Conservation (phyloP, 2,888 invertebrate species). For the Limulus polyphemus region DNA sequence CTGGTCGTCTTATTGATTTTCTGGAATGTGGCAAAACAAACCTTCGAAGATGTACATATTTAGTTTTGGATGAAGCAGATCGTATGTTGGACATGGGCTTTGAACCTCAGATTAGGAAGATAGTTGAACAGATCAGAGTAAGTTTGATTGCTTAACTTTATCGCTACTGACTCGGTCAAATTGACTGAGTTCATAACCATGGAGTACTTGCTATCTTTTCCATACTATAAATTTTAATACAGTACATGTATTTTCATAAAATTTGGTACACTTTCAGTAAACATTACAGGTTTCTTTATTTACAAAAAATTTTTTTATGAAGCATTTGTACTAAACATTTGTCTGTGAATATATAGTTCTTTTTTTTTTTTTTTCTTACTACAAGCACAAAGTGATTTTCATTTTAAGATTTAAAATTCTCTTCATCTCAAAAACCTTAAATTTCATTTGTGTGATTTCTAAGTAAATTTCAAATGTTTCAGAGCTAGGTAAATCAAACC, state of each 20-base stretch:
- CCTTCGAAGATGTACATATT: conserved; percentile 71
- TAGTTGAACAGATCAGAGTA: conserved; percentile 77
- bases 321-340: neutral
- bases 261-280: neutral
- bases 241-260: neutral
- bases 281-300: neutral
- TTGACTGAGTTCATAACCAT: neutral
- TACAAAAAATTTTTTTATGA: neutral
- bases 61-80: conserved; percentile 91
- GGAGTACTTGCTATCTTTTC: neutral
- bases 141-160: conserved; percentile 23
- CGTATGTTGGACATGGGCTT: conserved; percentile 98
- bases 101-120: conserved; percentile 90
- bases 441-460: no score
- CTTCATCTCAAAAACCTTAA: no score
- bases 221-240: neutral
- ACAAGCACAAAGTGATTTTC: no score
- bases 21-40: conserved; percentile 77
- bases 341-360: neutral
- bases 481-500: no score
- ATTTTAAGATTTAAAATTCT: no score
- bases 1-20: conserved; percentile 85
- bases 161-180: neutral
- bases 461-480: no score
- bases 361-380: neutral